Percentiles rank a stretch among this genome's conserved stretches.
These are phyloP conservation scores for Tonatia bakeri DNA, from an alignment of 2,113 vertebrate species.

Conservation along the genomic window DNA sequence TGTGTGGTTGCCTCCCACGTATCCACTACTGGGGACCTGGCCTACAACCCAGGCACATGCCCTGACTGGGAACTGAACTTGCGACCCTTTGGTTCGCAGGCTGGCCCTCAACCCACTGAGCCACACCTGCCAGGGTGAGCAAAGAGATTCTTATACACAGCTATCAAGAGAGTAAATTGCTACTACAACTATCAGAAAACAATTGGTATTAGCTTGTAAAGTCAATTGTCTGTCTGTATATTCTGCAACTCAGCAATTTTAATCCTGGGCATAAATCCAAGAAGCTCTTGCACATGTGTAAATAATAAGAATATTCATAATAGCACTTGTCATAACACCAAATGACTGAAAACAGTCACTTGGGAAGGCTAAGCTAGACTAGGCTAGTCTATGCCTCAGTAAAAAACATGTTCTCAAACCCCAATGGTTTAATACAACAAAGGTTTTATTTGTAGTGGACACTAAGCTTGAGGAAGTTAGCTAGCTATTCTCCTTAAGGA, in stretches of 20 bases:
- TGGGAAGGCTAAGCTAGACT: neutral
- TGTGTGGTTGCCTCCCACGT: too few relatives aligned
- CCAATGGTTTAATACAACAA: neutral
- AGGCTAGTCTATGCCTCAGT: neutral
- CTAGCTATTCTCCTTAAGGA: neutral
- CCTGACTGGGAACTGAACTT: too few relatives aligned
- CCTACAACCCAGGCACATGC: too few relatives aligned
- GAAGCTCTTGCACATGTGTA: neutral
- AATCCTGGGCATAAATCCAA: neutral
- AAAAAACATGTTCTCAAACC: neutral
- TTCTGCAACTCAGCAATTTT: neutral
- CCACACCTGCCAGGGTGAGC: too few relatives aligned
- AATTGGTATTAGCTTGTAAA: neutral
- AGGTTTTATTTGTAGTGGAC: neutral
- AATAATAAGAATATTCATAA: neutral
- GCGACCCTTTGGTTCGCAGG: too few relatives aligned
- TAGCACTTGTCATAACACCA: neutral
- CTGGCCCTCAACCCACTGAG: too few relatives aligned
- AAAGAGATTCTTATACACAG: neutral
- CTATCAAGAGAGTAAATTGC: neutral
- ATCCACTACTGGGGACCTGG: too few relatives aligned
- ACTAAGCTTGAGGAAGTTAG: neutral
- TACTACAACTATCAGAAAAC: neutral
- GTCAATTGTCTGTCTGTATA: neutral
- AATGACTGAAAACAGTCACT: neutral